A percentile compares a stretch with the other conserved stretches of the same genome.
phyloP scores from a whole-genome alignment of 1,140 invertebrate species.

The Brachionus manjavacas region DNA sequence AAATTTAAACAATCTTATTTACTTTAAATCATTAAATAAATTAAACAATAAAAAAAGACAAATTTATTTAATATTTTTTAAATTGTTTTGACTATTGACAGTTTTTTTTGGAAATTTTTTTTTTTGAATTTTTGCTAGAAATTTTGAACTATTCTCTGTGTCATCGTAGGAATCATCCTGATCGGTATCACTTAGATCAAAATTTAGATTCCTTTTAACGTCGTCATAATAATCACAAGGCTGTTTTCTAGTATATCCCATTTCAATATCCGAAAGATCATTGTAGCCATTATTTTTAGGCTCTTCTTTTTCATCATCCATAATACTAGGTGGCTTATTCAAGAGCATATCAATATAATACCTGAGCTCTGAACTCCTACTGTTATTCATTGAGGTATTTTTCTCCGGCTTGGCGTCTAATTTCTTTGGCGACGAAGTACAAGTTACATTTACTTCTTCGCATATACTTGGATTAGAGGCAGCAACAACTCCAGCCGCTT shows the following conservation, averaged over 20 bases:
- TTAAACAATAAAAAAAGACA: not conserved
- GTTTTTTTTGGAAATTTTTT: not conserved
- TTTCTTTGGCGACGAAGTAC: slow-evolving; percentile 3
- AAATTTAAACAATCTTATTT: not conserved
- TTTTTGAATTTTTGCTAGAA: not conserved
- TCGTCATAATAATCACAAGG: slow-evolving; percentile 29
- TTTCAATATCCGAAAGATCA: slow-evolving; percentile 27
- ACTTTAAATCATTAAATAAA: not conserved
- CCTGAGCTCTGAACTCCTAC: not conserved
- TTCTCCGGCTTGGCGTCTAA: not conserved
- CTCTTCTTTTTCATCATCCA: not conserved
- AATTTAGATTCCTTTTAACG: slow-evolving; percentile 34
- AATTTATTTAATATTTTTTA: not conserved
- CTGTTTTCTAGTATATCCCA: slow-evolving; percentile 8
- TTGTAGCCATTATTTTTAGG: not conserved
- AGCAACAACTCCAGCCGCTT: not conserved
- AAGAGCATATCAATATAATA: slow-evolving; percentile 20
- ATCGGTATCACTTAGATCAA: not conserved
- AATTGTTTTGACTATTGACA: not conserved
- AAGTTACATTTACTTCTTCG: not conserved
- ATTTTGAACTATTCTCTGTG: not conserved
- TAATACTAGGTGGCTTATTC: not conserved
- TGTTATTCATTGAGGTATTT: slow-evolving; percentile 16
- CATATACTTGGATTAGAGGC: not conserved
- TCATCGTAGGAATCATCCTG: slow-evolving; percentile 21